A percentile compares a stretch with the other conserved stretches of the same genome.
phyloP scores from a whole-genome alignment of 2,797 vertebrate species.

The Catamblyrhynchus diadema region DNA sequence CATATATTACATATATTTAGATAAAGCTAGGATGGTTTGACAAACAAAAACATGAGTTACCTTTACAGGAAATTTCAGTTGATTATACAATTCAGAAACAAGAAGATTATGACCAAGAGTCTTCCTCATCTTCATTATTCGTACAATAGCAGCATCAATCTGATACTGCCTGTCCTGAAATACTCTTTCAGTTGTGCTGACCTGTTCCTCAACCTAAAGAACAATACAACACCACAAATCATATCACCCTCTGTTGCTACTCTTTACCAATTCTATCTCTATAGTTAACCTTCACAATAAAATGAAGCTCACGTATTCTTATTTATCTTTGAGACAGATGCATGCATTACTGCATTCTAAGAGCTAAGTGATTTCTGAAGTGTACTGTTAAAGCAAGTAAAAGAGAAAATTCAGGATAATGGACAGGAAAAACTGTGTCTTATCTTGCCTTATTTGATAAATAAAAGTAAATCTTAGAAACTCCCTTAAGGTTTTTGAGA shows the following conservation, averaged over 20 bases:
- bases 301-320: not conserved
- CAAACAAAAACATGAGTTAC: conserved; percentile 58
- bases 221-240: not conserved
- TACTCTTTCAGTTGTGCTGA: conserved; percentile 91
- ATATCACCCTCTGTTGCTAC: not conserved
- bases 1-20: not conserved
- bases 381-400: not conserved
- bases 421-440: not conserved
- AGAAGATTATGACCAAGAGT: conserved; percentile 91
- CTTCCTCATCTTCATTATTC: conserved; percentile 97
- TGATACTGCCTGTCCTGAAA: conserved; percentile 95
- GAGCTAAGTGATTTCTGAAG: not conserved
- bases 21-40: not conserved
- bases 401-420: not conserved
- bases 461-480: not conserved
- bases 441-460: not conserved
- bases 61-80: conserved; percentile 94
- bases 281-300: not conserved
- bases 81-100: conserved; percentile 93
- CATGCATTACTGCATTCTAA: not conserved
- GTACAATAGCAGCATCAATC: conserved; percentile 91
- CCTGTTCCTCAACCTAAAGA: conserved; percentile 89
- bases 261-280: not conserved
- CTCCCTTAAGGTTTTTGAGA: not conserved
- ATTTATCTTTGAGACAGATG: not conserved